phyloP scores from a whole-genome alignment of 2,888 invertebrate species.

The Dugesia japonica region DNA sequence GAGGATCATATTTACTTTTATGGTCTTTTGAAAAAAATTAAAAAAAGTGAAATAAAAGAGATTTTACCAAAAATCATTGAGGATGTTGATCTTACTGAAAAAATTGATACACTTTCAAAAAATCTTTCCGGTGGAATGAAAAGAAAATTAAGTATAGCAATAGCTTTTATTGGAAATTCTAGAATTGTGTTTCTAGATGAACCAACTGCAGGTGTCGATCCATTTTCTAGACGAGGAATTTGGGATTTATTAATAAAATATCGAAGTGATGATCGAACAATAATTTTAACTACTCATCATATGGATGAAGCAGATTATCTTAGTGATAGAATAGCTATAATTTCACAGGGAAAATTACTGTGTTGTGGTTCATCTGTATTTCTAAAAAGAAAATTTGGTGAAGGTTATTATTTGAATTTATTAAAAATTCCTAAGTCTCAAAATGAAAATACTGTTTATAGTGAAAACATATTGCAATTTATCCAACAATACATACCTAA shows the following conservation, averaged over 20 bases:
- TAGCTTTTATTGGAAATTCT: conserved; percentile 67
- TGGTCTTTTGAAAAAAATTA: conserved; percentile 48
- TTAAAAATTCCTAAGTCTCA: not conserved
- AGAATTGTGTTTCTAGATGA: conserved; percentile 62
- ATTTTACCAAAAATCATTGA: conserved; percentile 54
- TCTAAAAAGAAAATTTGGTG: conserved; percentile 44
- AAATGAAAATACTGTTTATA: not conserved
- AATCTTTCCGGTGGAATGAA: conserved; percentile 61
- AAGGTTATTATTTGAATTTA: conserved; percentile 28
- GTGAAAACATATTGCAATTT: no score
- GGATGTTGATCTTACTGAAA: conserved; percentile 58
- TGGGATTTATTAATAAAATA: conserved; percentile 61
- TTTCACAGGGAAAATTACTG: conserved; percentile 48
- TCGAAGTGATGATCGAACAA: conserved; percentile 51
- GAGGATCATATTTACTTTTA: conserved; percentile 48
- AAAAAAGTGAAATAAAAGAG: conserved; percentile 40
- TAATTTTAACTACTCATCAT: conserved; percentile 51
- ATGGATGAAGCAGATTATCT: conserved; percentile 52
- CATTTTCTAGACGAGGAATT: conserved; percentile 63
- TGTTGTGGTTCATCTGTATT: conserved; percentile 49
- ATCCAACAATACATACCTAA: no score
- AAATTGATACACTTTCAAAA: conserved; percentile 47
- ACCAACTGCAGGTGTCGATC: conserved; percentile 73
- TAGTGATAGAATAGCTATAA: conserved; percentile 50
- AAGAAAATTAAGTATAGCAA: conserved; percentile 69